phyloP scores from a whole-genome alignment of 2,797 vertebrate genomes.

The Cephalopachus bancanus region DNA sequence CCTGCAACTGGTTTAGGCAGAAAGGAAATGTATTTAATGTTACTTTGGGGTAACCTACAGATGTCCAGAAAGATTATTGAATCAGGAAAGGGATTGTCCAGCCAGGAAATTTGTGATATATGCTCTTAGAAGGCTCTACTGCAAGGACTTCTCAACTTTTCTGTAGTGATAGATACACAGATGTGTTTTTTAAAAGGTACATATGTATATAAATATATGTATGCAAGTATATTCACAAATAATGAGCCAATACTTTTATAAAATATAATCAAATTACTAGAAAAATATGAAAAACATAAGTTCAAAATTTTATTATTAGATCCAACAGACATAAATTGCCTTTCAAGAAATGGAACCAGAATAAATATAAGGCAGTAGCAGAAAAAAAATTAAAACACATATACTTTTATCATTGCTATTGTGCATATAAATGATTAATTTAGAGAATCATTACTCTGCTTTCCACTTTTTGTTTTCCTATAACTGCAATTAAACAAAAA shows the following conservation, averaged over 20 bases:
- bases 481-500: background rate
- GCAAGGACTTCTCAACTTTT: background rate
- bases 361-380: background rate
- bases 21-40: background rate
- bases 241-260: background rate
- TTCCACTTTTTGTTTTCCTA: background rate
- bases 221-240: background rate
- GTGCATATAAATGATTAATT: background rate
- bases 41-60: background rate
- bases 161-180: background rate
- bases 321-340: background rate
- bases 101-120: background rate
- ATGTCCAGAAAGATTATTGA: too few relatives aligned
- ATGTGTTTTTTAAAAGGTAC: background rate
- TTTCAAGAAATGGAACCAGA: background rate
- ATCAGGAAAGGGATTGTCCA: rapidly evolving
- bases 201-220: background rate
- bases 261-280: background rate
- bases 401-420: background rate
- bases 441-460: background rate
- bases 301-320: background rate
- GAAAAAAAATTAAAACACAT: background rate
- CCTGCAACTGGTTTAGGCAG: background rate
- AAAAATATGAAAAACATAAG: background rate
- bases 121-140: too few relatives aligned